A percentile compares a stretch with the other conserved stretches of the same genome.
phyloP scores from a whole-genome alignment of 2,888 invertebrate species.

The Hymenopus coronatus region DNA sequence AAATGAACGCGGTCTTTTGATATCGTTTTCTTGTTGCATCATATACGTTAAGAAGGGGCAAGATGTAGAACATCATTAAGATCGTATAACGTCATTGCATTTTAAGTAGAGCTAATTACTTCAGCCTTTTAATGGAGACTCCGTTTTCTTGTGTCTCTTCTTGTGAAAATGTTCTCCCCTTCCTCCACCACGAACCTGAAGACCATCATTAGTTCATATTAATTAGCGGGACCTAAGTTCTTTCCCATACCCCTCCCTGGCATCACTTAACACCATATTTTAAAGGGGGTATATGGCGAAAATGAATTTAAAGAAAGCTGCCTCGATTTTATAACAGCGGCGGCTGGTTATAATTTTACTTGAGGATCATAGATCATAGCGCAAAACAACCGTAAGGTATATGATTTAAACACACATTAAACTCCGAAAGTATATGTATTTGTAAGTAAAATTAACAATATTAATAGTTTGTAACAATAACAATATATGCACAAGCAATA shows the following conservation, averaged over 20 bases:
- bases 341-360: too few relatives aligned
- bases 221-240: neutral
- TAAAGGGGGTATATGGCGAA: neutral
- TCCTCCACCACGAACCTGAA: neutral
- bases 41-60: neutral
- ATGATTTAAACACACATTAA: too few relatives aligned
- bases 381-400: too few relatives aligned
- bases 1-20: neutral
- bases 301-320: slow-evolving; percentile 6
- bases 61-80: slow-evolving; percentile 2
- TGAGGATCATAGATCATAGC: too few relatives aligned
- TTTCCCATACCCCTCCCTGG: neutral
- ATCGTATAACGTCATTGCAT: slow-evolving; percentile 15
- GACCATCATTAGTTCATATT: slow-evolving; percentile 19
- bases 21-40: neutral
- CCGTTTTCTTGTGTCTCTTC: neutral
- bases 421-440: too few relatives aligned
- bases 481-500: too few relatives aligned
- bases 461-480: too few relatives aligned
- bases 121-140: slow-evolving; percentile 5
- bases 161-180: neutral
- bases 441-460: too few relatives aligned
- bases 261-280: neutral
- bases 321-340: neutral
- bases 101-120: slow-evolving; percentile 13